Base-by-base conservation (phyloP, 1,140 invertebrate genomes). In the Temnothorax curvispinosus region DNA sequence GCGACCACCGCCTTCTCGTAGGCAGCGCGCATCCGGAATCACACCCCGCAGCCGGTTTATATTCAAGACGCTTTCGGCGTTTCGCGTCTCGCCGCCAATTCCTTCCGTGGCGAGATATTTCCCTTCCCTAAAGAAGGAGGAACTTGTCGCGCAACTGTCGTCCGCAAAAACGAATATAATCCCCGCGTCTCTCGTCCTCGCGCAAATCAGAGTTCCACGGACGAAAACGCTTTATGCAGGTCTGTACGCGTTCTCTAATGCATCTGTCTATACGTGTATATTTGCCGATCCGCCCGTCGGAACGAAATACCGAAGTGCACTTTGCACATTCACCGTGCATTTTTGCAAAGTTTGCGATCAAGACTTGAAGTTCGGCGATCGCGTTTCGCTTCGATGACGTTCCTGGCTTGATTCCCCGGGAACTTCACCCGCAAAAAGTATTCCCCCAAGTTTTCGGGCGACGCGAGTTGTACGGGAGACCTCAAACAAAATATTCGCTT, bases 41-140 rank as follows among this genome's bases (percentile, higher is more conserved):
- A 77, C 50, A 3, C 13, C 35, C 52, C 32, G 1, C 13, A 80
- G 44, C 32, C 67, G 38, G 80, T 84, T 84, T 84, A 60, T 84
- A 84, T 84, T 84, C 69, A 84, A 84, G 80, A 75, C 80, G 56
- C 44, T 84, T 32, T 84, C 27, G 69, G 13, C 65, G 7, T 74
- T 75, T 18, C 80, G 62, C 35, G 77, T 80, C 27, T 27, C 76
- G 44, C 41, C 32, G 54, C 69, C 32, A 75, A 56, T 75, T 75
- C n/a, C 41, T 13, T 60, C 27, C 54, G 54, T 18, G 80, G 27
- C 71, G 44, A 84, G 58, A 84, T 75, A 75, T 84, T 84, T 50
- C 13, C 38, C 15, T 21, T 52, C 3, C 11, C 13, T 27, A 27
- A 82, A 47, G 64, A 35, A 81, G 38, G 38, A n/a, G 27, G 44